These are phyloP conservation scores for Passer domesticus DNA, from an alignment of 2,113 vertebrate genomes.

Conservation along the genomic window DNA sequence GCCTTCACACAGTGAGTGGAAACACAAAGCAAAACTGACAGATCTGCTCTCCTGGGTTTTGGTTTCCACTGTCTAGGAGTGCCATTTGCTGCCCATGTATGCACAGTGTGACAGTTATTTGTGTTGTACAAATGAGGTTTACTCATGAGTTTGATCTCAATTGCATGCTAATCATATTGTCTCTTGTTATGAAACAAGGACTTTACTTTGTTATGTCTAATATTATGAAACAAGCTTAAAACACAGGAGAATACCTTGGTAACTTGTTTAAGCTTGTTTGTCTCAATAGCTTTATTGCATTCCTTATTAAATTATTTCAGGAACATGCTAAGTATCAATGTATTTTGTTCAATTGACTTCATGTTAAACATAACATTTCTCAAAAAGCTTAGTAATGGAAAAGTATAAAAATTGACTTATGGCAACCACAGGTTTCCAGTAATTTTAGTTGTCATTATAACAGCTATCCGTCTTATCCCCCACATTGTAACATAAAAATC, in stretches of 20 bases:
- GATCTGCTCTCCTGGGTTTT: not conserved
- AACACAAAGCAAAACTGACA: not conserved
- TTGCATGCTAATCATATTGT: not conserved
- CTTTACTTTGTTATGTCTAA: not conserved
- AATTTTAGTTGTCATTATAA: not conserved
- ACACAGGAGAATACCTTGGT: not conserved
- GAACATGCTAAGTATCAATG: not conserved
- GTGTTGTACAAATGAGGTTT: not conserved
- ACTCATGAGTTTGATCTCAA: not conserved
- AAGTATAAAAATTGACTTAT: not conserved
- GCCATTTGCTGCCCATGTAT: not conserved
- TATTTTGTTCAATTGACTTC: not conserved
- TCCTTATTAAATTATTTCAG: not conserved
- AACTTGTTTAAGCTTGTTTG: not conserved
- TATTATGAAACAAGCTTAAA: not conserved
- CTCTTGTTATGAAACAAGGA: not conserved
- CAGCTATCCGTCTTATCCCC: not conserved
- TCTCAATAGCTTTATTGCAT: not conserved
- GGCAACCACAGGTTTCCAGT: not conserved
- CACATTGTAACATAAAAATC: not conserved
- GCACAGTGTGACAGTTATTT: conserved; percentile 8
- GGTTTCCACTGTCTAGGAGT: not conserved
- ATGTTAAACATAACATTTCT: not conserved
- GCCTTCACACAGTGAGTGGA: not conserved
- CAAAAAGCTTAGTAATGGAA: not conserved